Evolutionary conservation across 2,888 invertebrate species (phyloP).

Genomic region (Adineta ricciae): DNA sequence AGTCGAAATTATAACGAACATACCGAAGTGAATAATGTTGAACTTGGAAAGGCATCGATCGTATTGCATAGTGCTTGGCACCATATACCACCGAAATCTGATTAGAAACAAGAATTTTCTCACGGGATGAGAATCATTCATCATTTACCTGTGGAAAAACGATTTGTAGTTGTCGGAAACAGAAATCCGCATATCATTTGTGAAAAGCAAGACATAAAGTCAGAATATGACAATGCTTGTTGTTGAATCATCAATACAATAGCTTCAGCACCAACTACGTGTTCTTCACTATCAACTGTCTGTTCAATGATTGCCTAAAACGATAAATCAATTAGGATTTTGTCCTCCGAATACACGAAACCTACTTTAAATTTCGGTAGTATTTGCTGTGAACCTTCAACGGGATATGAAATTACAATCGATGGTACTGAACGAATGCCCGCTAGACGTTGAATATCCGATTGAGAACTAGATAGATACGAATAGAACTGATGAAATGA

Average conservation of each 20-base stretch:
- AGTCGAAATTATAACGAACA: no score
- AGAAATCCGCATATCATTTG: neutral
- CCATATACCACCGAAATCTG: constrained; percentile 10
- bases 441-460: neutral
- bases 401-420: neutral
- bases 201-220: neutral
- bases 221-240: neutral
- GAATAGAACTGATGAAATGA: neutral
- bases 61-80: neutral
- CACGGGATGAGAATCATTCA: no score
- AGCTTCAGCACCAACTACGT: neutral
- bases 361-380: neutral
- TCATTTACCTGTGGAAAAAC: neutral
- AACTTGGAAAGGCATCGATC: neutral
- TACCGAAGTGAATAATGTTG: neutral
- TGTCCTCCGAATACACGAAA: no score
- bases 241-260: neutral
- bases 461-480: neutral
- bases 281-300: neutral
- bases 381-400: neutral
- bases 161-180: neutral
- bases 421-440: neutral
- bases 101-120: neutral
- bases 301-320: neutral
- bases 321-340: no score